Evolutionary conservation across 2,888 invertebrate species (phyloP).

Genomic region (Caenorhabditis angaria): DNA sequence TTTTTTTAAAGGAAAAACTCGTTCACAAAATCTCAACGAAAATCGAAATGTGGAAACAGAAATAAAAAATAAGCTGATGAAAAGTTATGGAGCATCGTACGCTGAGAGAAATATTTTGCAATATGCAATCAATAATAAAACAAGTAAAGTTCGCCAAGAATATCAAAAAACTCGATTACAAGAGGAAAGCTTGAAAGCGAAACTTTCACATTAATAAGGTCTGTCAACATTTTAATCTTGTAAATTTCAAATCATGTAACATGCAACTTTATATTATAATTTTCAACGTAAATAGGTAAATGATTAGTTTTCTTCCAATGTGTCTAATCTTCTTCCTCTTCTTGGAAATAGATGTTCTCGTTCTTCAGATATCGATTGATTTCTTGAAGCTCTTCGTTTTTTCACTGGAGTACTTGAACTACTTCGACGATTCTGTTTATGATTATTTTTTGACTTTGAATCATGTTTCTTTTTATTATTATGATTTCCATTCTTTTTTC

Average conservation of each 20-base stretch:
- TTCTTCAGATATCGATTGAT: constrained; percentile 34
- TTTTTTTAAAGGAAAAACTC: background rate
- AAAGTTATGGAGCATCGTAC: constrained; percentile 26
- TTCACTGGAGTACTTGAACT: constrained; percentile 28
- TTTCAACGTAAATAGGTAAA: background rate
- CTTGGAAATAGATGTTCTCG: constrained; percentile 37
- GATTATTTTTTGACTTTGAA: background rate
- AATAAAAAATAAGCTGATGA: constrained; percentile 5
- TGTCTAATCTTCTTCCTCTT: constrained; percentile 31
- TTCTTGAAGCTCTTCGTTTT: constrained; percentile 26
- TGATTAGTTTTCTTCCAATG: constrained; percentile 19
- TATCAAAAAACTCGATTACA: constrained; percentile 32
- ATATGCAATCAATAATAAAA: constrained; percentile 14
- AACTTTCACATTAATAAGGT: constrained; percentile 8
- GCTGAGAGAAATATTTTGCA: constrained; percentile 28
- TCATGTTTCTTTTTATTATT: constrained; percentile 20
- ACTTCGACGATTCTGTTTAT: constrained; percentile 15
- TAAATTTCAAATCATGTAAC: too few species aligned
- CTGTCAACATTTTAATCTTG: background rate
- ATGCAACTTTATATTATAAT: background rate
- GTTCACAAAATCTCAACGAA: constrained; percentile 17
- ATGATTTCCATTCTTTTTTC: constrained; percentile 12
- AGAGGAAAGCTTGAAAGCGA: constrained; percentile 32
- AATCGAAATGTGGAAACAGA: constrained; percentile 8
- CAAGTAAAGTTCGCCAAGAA: constrained; percentile 22